These are phyloP conservation scores for Perca flavescens DNA, from an alignment of 2,113 vertebrate species.

Conservation along the genomic window DNA sequence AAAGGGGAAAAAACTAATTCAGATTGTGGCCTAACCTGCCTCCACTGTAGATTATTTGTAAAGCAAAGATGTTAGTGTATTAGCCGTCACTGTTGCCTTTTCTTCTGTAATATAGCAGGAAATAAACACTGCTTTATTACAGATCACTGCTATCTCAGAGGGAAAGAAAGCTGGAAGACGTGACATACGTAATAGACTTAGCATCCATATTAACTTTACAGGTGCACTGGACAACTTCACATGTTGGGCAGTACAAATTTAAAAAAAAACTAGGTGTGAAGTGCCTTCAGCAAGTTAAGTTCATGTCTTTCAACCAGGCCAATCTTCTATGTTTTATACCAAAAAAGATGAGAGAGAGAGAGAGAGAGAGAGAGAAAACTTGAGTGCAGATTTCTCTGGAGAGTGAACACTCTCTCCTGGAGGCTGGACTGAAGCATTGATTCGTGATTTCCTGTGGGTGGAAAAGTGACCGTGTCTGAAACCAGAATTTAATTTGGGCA, in stretches of 20 bases:
- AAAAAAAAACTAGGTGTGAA: background rate
- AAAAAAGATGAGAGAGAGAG: background rate
- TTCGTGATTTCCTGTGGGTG: conserved; percentile 34
- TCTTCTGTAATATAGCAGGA: background rate
- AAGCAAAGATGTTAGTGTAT: background rate
- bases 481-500: conserved; percentile 42
- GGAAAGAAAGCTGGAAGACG: background rate
- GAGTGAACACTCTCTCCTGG: conserved; percentile 6
- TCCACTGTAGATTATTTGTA: background rate
- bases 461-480: conserved; percentile 8
- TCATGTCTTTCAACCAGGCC: background rate
- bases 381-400: conserved; percentile 27
- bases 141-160: background rate
- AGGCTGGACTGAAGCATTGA: conserved; percentile 28
- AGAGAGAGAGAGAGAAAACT: background rate
- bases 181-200: too few species aligned
- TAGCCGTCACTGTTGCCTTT: background rate
- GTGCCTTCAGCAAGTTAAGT: background rate
- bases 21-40: background rate
- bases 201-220: background rate
- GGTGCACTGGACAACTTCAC: too few species aligned
- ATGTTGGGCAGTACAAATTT: background rate
- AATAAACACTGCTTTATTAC: background rate
- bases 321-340: background rate
- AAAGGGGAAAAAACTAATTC: background rate